A percentile compares a stretch with the other conserved stretches of the same genome.
Evolutionary conservation across 92 coral and sea anemone species (phyloP).

Genomic region (Desmophyllum pertusum): DNA sequence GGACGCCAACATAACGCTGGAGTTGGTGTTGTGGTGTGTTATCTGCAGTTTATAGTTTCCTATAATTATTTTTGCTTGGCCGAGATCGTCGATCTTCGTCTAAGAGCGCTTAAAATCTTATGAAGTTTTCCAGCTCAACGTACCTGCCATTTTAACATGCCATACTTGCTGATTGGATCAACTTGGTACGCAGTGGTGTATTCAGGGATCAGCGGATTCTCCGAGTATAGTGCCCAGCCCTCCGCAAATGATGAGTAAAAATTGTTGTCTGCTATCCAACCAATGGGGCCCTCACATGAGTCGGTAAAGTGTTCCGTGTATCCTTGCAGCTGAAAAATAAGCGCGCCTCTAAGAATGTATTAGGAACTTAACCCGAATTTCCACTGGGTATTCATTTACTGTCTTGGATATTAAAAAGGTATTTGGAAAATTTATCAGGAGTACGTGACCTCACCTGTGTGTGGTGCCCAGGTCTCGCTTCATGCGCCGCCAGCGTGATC

Average conservation of each 20-base stretch:
- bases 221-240: constrained; percentile 95
- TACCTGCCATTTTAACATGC: constrained; percentile 96
- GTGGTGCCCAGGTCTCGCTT: constrained; percentile 61
- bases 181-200: constrained; percentile 72
- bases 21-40: too few relatives aligned
- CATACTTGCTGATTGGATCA: constrained; percentile 73
- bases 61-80: too few relatives aligned
- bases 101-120: background rate
- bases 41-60: too few relatives aligned
- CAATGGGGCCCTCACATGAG: constrained; percentile 69
- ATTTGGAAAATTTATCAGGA: too few relatives aligned
- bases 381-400: too few relatives aligned
- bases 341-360: too few relatives aligned
- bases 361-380: too few relatives aligned
- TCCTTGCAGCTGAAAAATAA: constrained; percentile 95
- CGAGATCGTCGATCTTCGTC: too few relatives aligned
- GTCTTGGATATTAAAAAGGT: too few relatives aligned
- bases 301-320: constrained; percentile 70
- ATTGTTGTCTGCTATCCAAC: constrained; percentile 61
- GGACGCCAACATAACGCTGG: too few relatives aligned
- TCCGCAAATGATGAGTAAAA: constrained; percentile 77
- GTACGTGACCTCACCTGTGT: constrained; percentile 39
- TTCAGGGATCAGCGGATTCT: constrained; percentile 81
- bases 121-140: background rate
- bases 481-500: constrained; percentile 46